These are phyloP conservation scores for Xylocampa areola DNA, from an alignment of 2,888 invertebrate genomes.

Conservation along the genomic window DNA sequence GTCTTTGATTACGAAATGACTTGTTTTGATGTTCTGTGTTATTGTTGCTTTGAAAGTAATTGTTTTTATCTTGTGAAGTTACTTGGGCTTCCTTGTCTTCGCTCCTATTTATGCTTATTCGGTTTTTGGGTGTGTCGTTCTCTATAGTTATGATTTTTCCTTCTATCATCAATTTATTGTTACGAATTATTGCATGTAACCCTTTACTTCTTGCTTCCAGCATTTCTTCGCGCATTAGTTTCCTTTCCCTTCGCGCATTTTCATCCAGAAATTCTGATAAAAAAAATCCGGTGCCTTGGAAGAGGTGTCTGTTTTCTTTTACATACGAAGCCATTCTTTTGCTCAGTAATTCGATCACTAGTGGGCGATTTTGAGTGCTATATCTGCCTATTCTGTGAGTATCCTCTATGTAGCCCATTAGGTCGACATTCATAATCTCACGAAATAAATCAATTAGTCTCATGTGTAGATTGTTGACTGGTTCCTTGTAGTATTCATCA, in stretches of 20 bases:
- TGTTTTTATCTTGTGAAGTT: not conserved
- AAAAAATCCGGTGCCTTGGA: conserved; percentile 3
- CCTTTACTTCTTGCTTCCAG: conserved; percentile 1
- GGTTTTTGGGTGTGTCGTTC: not conserved
- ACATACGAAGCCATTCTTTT: not conserved
- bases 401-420: no score
- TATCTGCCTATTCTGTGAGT: no score
- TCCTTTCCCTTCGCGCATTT: conserved; percentile 5
- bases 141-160: not conserved
- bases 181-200: not conserved
- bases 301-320: conserved; percentile 2
- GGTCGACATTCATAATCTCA: not conserved
- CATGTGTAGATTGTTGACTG: not conserved
- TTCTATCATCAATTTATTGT: not conserved
- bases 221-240: conserved; percentile 9
- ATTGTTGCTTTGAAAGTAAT: not conserved
- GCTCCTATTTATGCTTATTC: not conserved
- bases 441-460: not conserved
- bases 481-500: not conserved
- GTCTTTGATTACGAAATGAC: not conserved
- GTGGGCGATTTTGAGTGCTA: no score
- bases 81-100: not conserved
- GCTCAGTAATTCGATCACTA: no score
- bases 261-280: conserved; percentile 7
- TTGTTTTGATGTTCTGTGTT: not conserved